These are phyloP conservation scores for Actenoides lindsayi DNA, from an alignment of 2,113 vertebrate genomes.

Conservation along the genomic window DNA sequence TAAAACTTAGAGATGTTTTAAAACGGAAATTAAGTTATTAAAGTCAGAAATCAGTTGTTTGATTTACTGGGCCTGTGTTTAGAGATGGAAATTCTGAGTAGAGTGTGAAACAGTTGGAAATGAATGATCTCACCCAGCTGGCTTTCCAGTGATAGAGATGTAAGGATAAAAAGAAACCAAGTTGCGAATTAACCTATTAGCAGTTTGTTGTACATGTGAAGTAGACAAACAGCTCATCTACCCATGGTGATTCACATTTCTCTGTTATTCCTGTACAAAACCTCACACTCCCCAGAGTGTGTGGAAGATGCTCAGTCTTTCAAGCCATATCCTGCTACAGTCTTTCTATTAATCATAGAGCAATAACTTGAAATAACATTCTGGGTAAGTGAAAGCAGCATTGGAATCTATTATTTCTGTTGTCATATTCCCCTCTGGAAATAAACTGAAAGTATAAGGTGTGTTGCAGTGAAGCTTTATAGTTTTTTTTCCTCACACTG, in stretches of 20 bases:
- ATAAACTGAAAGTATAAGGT: neutral
- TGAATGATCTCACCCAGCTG: neutral
- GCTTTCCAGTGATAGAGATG: neutral
- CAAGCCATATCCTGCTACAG: neutral
- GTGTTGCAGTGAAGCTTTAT: neutral
- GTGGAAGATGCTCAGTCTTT: neutral
- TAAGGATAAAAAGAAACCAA: constrained; percentile 18
- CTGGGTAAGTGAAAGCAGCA: neutral
- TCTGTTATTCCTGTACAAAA: neutral
- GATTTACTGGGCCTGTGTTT: neutral
- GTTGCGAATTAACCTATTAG: constrained; percentile 36
- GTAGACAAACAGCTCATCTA: neutral
- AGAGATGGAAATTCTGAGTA: neutral
- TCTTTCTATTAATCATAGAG: neutral
- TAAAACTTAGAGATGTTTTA: neutral
- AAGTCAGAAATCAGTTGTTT: neutral
- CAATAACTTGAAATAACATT: neutral
- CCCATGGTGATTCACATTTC: neutral
- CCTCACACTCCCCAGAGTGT: neutral
- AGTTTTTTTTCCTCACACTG: neutral
- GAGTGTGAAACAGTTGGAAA: neutral
- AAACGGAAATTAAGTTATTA: neutral
- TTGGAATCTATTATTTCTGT: neutral
- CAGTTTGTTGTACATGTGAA: neutral
- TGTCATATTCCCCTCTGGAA: neutral